Evolutionary conservation across 2,888 invertebrate genomes (phyloP).

Genomic region (Homarus gammarus): DNA sequence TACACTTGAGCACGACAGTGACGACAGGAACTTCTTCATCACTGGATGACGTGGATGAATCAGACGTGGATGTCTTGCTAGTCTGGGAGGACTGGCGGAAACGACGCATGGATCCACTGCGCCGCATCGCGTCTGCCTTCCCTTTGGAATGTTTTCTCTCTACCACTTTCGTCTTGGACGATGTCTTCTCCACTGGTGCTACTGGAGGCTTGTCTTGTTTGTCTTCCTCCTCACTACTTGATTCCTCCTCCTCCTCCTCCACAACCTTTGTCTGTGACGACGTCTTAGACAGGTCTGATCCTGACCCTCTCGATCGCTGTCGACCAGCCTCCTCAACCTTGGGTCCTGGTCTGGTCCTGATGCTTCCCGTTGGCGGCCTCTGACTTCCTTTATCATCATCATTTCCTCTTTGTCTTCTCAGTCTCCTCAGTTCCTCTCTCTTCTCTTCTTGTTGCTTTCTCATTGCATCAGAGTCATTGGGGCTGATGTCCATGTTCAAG

Average conservation of each 20-base stretch:
- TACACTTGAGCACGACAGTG: conserved; percentile 55
- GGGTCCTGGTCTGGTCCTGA: conserved; percentile 31
- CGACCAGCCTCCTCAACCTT: conserved; percentile 32
- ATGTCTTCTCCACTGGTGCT: conserved; percentile 63
- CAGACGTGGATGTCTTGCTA: conserved; percentile 57
- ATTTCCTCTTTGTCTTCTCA: conserved; percentile 61
- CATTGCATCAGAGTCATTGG: conserved; percentile 66
- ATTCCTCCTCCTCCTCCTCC: conserved; percentile 7
- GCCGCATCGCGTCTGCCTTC: conserved; percentile 67
- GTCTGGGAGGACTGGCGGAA: conserved; percentile 61
- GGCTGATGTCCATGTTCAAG: conserved; percentile 72
- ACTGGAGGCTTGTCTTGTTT: conserved; percentile 52
- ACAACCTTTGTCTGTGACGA: background rate
- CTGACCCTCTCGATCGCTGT: conserved; percentile 20
- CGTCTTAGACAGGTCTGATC: background rate
- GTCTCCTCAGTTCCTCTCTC: conserved; percentile 71
- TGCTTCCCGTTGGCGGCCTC: conserved; percentile 28
- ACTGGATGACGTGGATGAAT: conserved; percentile 67
- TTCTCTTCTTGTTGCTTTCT: conserved; percentile 75
- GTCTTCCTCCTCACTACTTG: conserved; percentile 15
- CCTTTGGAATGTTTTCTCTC: conserved; percentile 76
- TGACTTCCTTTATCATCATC: conserved; percentile 42
- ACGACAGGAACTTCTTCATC: conserved; percentile 63
- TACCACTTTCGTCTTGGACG: conserved; percentile 60
- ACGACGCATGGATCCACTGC: conserved; percentile 68